A percentile compares a stretch with the other conserved stretches of the same genome.
These are phyloP conservation scores for Thereuonema tuberculata DNA, from an alignment of 1,140 invertebrate species.

Conservation along the genomic window DNA sequence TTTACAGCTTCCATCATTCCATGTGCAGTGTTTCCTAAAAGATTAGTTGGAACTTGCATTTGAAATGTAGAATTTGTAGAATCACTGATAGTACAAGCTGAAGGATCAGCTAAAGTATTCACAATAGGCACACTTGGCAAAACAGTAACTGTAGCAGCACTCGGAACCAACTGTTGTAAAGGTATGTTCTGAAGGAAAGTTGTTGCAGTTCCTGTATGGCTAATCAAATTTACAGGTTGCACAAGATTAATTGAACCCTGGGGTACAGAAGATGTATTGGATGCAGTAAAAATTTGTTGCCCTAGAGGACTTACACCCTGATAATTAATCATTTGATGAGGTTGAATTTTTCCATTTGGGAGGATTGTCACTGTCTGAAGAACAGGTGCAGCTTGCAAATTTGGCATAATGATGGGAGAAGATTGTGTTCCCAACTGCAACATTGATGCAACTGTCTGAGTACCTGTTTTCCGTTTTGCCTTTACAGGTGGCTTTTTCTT, in stretches of 20 bases:
- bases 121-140: slow-evolving; percentile 46
- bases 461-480: slow-evolving; percentile 55
- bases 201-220: slow-evolving; percentile 29
- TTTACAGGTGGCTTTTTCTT: slow-evolving; percentile 45
- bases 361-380: slow-evolving; percentile 35
- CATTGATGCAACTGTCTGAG: slow-evolving; percentile 56
- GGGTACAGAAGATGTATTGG: not conserved
- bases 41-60: not conserved
- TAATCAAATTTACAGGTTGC: slow-evolving; percentile 63
- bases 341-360: slow-evolving; percentile 35
- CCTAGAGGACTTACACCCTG: slow-evolving; percentile 44
- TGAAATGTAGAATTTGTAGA: not conserved
- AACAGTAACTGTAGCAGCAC: slow-evolving; percentile 43
- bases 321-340: slow-evolving; percentile 44
- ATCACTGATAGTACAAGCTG: not conserved
- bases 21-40: not conserved
- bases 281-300: slow-evolving; percentile 42
- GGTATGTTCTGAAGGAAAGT: slow-evolving; percentile 60
- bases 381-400: slow-evolving; percentile 22
- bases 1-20: not conserved
- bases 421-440: slow-evolving; percentile 49
- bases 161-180: slow-evolving; percentile 56
- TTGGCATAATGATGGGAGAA: slow-evolving; percentile 1
- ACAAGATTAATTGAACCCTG: slow-evolving; percentile 21
- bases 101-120: not conserved